Evolutionary conservation across 2,113 vertebrate genomes (phyloP).

Genomic region (Menura novaehollandiae): DNA sequence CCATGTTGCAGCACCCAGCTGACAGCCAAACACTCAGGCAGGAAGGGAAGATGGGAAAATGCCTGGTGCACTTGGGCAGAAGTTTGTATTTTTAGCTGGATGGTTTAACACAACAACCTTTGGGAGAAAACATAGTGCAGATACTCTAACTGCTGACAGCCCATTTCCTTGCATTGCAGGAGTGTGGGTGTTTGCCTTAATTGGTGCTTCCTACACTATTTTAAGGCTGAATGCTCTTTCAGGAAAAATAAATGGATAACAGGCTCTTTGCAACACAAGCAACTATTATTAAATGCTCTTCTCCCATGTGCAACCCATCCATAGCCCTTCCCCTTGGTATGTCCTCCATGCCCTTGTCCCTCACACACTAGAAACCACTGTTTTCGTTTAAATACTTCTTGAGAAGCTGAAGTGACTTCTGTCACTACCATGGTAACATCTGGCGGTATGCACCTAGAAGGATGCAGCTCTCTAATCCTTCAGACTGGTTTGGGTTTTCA

Average conservation of each 20-base stretch:
- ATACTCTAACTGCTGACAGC: neutral
- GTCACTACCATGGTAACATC: neutral
- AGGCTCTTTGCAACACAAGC: neutral
- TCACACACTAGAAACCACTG: neutral
- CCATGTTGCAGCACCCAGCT: rapidly evolving
- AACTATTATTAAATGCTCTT: neutral
- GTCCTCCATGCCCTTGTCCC: neutral
- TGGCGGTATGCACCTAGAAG: neutral
- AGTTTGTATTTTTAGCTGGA: neutral
- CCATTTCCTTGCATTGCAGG: neutral
- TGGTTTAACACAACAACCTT: neutral
- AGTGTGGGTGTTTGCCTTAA: neutral
- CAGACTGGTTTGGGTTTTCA: neutral
- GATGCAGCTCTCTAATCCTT: neutral
- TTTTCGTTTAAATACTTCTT: neutral
- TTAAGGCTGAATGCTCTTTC: neutral
- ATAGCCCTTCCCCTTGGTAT: neutral
- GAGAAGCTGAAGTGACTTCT: neutral
- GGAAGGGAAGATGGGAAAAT: neutral
- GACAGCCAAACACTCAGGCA: neutral
- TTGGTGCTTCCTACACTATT: neutral
- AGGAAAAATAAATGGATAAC: neutral
- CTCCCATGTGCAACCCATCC: neutral
- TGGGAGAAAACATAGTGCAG: neutral
- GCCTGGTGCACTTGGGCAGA: rapidly evolving